Evolutionary conservation across 2,113 vertebrate species (phyloP).

Genomic region (Myotis brandtii): DNA sequence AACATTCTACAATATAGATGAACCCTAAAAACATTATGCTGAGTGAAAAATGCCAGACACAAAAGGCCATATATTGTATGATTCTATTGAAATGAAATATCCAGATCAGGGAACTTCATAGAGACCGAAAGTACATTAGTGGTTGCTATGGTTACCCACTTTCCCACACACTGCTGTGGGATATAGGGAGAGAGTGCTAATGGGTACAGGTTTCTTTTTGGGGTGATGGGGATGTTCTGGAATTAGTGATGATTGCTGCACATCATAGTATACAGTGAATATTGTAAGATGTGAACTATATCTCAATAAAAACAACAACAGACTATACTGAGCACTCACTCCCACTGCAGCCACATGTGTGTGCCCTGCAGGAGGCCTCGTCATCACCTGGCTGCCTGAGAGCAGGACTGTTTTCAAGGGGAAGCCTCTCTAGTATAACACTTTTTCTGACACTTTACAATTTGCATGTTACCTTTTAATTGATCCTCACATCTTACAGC

Average conservation of each 20-base stretch:
- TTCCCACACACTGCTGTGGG: not conserved
- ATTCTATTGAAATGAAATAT: not conserved
- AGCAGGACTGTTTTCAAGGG: not conserved
- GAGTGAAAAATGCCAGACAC: not conserved
- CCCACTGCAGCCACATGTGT: fast-evolving
- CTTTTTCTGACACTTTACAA: not conserved
- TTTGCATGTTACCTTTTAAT: not conserved
- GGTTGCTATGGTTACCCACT: not conserved
- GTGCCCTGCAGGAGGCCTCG: not conserved
- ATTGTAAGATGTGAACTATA: not conserved
- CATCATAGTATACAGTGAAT: not conserved
- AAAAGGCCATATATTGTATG: not conserved
- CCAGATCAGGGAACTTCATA: not conserved
- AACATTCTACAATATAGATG: not conserved
- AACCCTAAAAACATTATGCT: slow-evolving; percentile 5
- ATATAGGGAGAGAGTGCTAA: not conserved
- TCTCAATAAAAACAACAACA: not conserved
- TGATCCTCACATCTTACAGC: not conserved
- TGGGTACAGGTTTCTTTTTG: not conserved
- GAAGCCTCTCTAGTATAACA: not conserved
- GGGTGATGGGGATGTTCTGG: not conserved
- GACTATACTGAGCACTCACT: not conserved
- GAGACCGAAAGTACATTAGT: not conserved
- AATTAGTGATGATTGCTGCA: not conserved
- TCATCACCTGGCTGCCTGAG: not conserved